Base-by-base conservation (phyloP, 2,113 vertebrate genomes). In the Leptodactylus fuscus region DNA sequence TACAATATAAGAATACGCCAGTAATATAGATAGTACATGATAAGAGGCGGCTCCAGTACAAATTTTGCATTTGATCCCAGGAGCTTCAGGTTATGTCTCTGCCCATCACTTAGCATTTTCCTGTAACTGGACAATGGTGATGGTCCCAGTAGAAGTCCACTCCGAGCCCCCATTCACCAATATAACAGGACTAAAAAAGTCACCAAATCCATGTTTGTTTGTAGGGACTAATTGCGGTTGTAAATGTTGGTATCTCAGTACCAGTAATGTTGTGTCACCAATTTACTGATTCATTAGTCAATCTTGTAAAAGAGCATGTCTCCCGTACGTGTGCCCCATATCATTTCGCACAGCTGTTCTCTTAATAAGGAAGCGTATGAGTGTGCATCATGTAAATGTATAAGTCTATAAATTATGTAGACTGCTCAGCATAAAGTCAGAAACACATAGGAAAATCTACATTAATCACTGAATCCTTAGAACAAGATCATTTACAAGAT, bases 401-500 rank as follows among this genome's bases (percentile, higher is more conserved):
- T 4, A 48, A n/a, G 34, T 6, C 49, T 41, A 58, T 81, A 60
- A 29, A 44, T 60, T 24, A 67, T 48, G 60, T 32, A 48, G 7
- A 81, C 49, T 80, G 44, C 16, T 24, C 44, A 80, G 22, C 51
- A 62, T 34, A 80, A 62, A 44, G 20, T 38, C 29, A 62, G 36
- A 38, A 80, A 62, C 36, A 60, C 36, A 6, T 34, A 60, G 7
- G 53, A 10, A 15, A 10, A 18, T 80, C 48, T 80, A 60, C 71
- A 69, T 69, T 38, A 38, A n/a, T 60, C 18, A n/a, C 16, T 58
- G 18, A 69, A 22, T 69, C 65, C 34, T 69, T 8, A 34, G 62
- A 18, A 16, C 62, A 8, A 22, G 65, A 38, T 38, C 16, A 36
- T 38, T 38, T 22, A 38, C 16, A 69, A 36, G 34, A 69, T 69